Evolutionary conservation across 2,113 vertebrate species (phyloP), one percentile per base, ranked within the genome.

Genomic region (Thryonomys swinderianus): DNA sequence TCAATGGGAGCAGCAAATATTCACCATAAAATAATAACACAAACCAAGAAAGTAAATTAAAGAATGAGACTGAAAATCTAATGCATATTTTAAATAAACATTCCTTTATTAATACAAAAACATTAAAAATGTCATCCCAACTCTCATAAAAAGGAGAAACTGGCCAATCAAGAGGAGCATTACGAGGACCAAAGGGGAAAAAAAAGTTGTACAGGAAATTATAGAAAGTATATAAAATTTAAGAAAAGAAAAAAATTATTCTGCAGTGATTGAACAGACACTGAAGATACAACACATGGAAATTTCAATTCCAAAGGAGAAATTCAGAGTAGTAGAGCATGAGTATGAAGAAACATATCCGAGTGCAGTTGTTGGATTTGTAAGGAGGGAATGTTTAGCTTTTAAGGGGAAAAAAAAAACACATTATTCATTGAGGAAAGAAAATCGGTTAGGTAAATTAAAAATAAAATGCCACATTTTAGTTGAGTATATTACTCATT

Each of bases 221-320:
- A 57, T 3, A 64, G 3, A 85, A 16, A 82, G 14, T 1, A 66
- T 10, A 82, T 30, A 53, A 40, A n/a, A 40, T 32, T 21, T 82
- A 37, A 91, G 16, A 59, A 42, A 88, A 82, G 3, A 3, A 89
- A 96, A 64, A 71, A 95, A 45, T 66, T 80, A 76, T n/a, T n/a
- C n/a, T n/a, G n/a, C n/a, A n/a, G 2, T 88, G 37, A 69, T 37
- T 86, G 14, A 59, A 21, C 4, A 81, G 7, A 0, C 48, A 48
- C 4, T 27, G n/a, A 51, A 80, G 8, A n/a, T 11, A 62, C 1
- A 37, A 37, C 1, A 62, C n/a, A 11, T 21, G 2, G 8, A 51
- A 57, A 59, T 10, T 27, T 64, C 23, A 71, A 59, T 37, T 81
- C 62, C 59, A 4, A 90, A 91, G 42, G 17, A 88, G n/a, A 69